Evolutionary conservation across 2,888 invertebrate genomes (phyloP), one percentile per base, ranked within the genome.

Genomic region (Harpalus rubripes): DNA sequence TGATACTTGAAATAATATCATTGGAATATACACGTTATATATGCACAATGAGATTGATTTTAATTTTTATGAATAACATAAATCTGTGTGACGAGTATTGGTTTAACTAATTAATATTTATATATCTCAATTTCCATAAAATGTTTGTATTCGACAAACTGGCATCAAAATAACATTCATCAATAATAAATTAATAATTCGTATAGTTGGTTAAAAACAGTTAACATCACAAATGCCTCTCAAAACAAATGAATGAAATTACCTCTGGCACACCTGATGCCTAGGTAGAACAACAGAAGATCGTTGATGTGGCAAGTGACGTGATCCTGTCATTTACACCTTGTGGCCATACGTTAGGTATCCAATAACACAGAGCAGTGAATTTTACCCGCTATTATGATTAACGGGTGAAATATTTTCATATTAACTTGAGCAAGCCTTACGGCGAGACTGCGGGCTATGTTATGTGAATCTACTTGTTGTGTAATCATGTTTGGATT

Each of bases 291-390:
- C 68, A 68, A 74, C 44, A 44, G 72, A 74, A 44, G 18, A n/a
- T 16, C 41, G n/a, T 41, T 39, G 44, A 74, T 41, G 18, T 81
- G 81, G 63, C 81, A 81, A 39, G 81, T 81, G 61, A 79, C 18
- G 61, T 79, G 61, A 79, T 61, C 61, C 39, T 78, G 58, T 78
- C 79, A 79, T 44, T 79, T 79, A 79, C 79, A 63, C 44, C 41
- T 16, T n/a, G 39, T 81, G 65, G 63, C 81, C 81, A 65, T 65
- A 81, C 22, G 80, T 80, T 80, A 80, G 16, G 22, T 16, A 68
- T 65, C 44, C 41, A 78, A 58, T 78, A 52, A 26, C 61, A 79
- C 59, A 58, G 59, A 22, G 26, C 58, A 58, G 58, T 58, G 78
- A 56, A 58, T 58, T 59, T 58, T 78, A 56, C 41, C 58, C 58